Evolutionary conservation across 2,113 vertebrate genomes (phyloP).

Genomic region (Aptenodytes patagonicus): DNA sequence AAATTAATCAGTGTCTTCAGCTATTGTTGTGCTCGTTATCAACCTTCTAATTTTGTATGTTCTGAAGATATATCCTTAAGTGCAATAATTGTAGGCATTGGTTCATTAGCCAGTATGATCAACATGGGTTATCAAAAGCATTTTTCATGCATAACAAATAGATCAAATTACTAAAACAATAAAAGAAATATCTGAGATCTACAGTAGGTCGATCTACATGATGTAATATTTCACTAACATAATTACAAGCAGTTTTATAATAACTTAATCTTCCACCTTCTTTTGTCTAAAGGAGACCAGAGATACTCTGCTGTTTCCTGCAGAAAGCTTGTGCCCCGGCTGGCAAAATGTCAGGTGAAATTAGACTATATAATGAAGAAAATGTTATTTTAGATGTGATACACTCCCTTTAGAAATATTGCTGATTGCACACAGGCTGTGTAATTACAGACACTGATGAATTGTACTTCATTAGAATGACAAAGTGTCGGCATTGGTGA

Average conservation of each 20-base stretch:
- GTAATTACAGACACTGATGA: constrained; percentile 43
- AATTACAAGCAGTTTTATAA: constrained; percentile 18
- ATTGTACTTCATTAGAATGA: constrained; percentile 49
- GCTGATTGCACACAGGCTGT: constrained; percentile 44
- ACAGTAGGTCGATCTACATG: neutral
- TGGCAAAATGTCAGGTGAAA: constrained; percentile 47
- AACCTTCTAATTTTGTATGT: neutral
- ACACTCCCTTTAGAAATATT: constrained; percentile 38
- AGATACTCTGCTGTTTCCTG: neutral
- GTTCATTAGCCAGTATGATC: constrained; percentile 9
- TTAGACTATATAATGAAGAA: constrained; percentile 11
- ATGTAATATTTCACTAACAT: neutral
- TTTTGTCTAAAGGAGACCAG: neutral
- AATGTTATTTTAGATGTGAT: constrained; percentile 19
- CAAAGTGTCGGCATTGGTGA: constrained; percentile 8
- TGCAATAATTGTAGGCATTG: neutral
- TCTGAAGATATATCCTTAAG: neutral
- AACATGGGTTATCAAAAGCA: neutral
- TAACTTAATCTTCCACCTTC: neutral
- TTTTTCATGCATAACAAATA: constrained; percentile 21
- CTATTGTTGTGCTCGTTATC: neutral
- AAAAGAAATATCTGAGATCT: neutral
- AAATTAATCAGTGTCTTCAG: neutral
- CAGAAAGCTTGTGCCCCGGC: constrained; percentile 3
- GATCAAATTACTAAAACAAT: constrained; percentile 33